phyloP scores from a whole-genome alignment of 2,888 invertebrate genomes.

The Rapana venosa region DNA sequence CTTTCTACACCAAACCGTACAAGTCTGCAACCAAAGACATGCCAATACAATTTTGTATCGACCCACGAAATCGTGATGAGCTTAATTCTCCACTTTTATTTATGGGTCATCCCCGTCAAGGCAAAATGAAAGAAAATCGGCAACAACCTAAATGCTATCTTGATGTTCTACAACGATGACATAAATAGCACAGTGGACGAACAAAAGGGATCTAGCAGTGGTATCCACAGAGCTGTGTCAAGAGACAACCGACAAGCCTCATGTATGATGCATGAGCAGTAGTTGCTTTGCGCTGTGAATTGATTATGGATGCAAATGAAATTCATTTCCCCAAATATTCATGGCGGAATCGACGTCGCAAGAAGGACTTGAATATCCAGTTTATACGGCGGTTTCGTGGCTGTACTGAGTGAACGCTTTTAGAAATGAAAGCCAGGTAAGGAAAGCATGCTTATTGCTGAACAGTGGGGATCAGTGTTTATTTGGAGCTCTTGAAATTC shows the following conservation, averaged over 20 bases:
- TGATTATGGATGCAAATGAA: slow-evolving; percentile 53
- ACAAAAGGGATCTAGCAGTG: background rate
- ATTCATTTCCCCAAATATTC: slow-evolving; percentile 48
- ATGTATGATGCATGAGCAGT: slow-evolving; percentile 43
- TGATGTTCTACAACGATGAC: background rate
- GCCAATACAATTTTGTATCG: background rate
- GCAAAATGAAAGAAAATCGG: background rate
- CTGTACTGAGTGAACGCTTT: background rate
- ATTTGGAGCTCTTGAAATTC: background rate
- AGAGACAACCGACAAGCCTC: slow-evolving; percentile 11
- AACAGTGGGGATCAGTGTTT: background rate
- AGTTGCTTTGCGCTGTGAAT: slow-evolving; percentile 35
- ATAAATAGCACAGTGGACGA: background rate
- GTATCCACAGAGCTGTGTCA: background rate
- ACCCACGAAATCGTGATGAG: background rate
- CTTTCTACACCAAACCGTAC: background rate
- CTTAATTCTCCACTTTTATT: background rate
- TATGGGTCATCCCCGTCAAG: background rate
- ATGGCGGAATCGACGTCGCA: slow-evolving; percentile 38
- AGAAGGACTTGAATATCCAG: slow-evolving; percentile 21
- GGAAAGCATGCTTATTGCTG: background rate
- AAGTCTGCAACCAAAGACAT: background rate
- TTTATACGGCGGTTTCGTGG: background rate
- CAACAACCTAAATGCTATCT: background rate
- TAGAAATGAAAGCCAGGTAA: background rate